These are phyloP conservation scores for Ennomos quercinarius DNA, from an alignment of 2,888 invertebrate genomes.

Conservation along the genomic window DNA sequence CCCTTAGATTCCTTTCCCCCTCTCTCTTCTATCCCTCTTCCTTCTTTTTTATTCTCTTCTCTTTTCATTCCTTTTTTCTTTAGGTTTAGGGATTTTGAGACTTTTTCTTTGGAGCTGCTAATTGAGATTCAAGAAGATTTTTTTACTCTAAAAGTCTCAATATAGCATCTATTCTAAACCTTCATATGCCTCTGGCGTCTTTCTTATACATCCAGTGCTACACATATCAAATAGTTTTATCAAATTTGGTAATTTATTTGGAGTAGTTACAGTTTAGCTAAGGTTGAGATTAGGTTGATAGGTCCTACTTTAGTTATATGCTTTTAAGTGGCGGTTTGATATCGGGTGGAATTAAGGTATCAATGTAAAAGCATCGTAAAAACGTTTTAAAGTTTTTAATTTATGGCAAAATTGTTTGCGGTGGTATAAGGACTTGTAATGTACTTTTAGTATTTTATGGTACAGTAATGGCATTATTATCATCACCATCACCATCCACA, in stretches of 20 bases:
- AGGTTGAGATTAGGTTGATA: slow-evolving; percentile 15
- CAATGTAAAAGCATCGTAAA: slow-evolving; percentile 19
- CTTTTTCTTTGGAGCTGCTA: no score
- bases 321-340: slow-evolving; percentile 25
- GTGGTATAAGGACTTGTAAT: background rate
- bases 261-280: slow-evolving; percentile 19
- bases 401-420: slow-evolving; percentile 16
- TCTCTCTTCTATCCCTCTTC: no score
- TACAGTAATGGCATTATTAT: no score
- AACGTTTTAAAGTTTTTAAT: slow-evolving; percentile 12
- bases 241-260: slow-evolving; percentile 21
- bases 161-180: background rate
- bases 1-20: no score
- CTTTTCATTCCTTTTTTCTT: no score
- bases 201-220: slow-evolving; percentile 4
- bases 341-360: slow-evolving; percentile 21
- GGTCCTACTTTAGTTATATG: slow-evolving; percentile 23
- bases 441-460: no score
- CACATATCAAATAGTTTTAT: slow-evolving; percentile 16
- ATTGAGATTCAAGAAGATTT: no score
- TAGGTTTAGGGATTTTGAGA: no score
- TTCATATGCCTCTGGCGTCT: background rate
- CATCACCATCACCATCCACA: no score
- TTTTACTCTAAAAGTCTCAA: no score
- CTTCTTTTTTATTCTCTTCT: no score